Percentiles rank a stretch among this genome's conserved stretches.
Evolutionary conservation across 2,888 invertebrate species (phyloP).

Genomic region (Amorpha juglandis): DNA sequence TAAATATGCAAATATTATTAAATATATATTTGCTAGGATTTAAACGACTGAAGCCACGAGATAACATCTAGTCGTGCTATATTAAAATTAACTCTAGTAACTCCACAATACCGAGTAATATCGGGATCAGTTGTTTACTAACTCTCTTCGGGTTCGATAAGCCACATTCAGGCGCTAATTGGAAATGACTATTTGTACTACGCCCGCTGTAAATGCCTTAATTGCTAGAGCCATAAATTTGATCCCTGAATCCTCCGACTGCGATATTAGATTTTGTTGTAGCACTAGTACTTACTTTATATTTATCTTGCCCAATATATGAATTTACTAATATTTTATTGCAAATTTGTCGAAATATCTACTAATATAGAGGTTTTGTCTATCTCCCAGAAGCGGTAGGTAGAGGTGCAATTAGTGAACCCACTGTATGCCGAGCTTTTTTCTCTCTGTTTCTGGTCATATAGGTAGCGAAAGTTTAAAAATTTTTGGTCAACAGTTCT

Average conservation of each 20-base stretch:
- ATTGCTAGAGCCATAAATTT: constrained; percentile 18
- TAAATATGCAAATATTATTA: too few species aligned
- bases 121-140: constrained; percentile 26
- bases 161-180: constrained; percentile 35
- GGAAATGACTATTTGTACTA: constrained; percentile 30
- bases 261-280: constrained; percentile 4
- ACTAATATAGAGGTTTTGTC: too few species aligned
- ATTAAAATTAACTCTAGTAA: constrained; percentile 3
- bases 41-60: too few species aligned
- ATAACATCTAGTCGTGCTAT: not conserved
- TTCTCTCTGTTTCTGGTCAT: too few species aligned
- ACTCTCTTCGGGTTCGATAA: constrained; percentile 28
- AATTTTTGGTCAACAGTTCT: too few species aligned
- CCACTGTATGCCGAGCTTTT: too few species aligned
- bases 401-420: too few species aligned
- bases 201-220: constrained; percentile 18
- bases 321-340: too few species aligned
- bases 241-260: constrained; percentile 8
- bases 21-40: too few species aligned
- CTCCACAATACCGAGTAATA: constrained; percentile 28
- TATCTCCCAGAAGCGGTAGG: too few species aligned
- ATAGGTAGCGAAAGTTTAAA: too few species aligned
- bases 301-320: not conserved
- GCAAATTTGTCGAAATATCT: too few species aligned
- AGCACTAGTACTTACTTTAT: not conserved